phyloP scores from a whole-genome alignment of 2,113 vertebrate species.

The Lycaon pictus region DNA sequence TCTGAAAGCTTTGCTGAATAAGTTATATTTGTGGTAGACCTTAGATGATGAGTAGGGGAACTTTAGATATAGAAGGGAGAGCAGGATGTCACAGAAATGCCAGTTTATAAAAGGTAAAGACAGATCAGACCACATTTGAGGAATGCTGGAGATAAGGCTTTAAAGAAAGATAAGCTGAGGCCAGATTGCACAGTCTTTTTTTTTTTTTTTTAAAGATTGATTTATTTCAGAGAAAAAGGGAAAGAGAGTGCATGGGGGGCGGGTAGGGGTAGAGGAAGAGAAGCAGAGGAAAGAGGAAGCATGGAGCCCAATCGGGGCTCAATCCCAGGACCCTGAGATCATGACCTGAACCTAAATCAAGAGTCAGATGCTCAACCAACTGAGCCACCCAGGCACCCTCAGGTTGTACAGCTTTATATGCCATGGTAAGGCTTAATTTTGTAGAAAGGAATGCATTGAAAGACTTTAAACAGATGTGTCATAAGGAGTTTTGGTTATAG shows the following conservation, averaged over 20 bases:
- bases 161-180: background rate
- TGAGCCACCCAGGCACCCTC: background rate
- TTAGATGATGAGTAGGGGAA: background rate
- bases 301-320: background rate
- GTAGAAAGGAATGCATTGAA: background rate
- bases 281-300: background rate
- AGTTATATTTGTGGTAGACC: background rate
- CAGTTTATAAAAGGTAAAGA: background rate
- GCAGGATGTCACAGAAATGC: background rate
- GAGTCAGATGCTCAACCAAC: background rate
- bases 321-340: background rate
- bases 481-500: background rate
- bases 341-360: background rate
- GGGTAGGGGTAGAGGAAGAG: background rate
- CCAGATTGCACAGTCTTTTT: background rate
- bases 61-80: background rate
- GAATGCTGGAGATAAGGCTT: background rate
- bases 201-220: background rate
- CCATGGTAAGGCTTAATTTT: background rate
- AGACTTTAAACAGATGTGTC: background rate
- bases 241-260: background rate
- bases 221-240: background rate
- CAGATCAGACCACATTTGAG: background rate
- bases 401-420: background rate
- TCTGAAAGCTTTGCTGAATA: conserved; percentile 33